Evolutionary conservation across 2,797 vertebrate genomes (phyloP), one percentile per base, ranked within the genome.

Genomic region (Valencia hispanica): DNA sequence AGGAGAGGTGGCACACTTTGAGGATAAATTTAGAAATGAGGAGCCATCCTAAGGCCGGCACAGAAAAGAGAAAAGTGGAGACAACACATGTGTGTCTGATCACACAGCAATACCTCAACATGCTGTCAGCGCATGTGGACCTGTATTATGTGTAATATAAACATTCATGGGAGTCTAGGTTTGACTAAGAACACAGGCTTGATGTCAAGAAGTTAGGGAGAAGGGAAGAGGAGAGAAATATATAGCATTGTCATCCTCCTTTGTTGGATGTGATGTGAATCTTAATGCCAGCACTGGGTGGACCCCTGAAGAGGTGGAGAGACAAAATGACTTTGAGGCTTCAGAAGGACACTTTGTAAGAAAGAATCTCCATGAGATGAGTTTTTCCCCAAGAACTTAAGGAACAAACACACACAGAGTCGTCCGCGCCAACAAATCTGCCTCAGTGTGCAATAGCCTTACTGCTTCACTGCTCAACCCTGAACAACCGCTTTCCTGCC

Each of bases 1-100:
- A 96, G 85, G 97, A 97, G 96, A 97, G 96, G 95, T 97, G 97
- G 95, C 96, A 97, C 87, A 96, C 96, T 97, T 97, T 96, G 93
- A 94, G 92, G 94, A 95, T 76, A 89, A 96, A 96, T 97, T 96
- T 93, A 96, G 96, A 95, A 94, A 94, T 95, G 94, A 91, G 94
- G 93, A 95, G 87, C 92, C 94, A 95, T 95, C 94, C 93, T 84
- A 94, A 87, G 93, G 93, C 93, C 88, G 51, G 83, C 82, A 74
- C 80, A 79, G 80, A 89, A 82, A 74, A 86, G 68, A 86, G 75
- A 77, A 73, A 85, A 85, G 74, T 55, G 48, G 75, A 90, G 79
- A 88, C 79, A 86, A 88, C 75, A 87, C 72, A 72, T 36, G 50
- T 80, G 71, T 57, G 78, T 85, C 72, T 84, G 70, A 84, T 81